Base-by-base conservation (phyloP, 2,113 vertebrate genomes). In the Dermatemys mawii region DNA sequence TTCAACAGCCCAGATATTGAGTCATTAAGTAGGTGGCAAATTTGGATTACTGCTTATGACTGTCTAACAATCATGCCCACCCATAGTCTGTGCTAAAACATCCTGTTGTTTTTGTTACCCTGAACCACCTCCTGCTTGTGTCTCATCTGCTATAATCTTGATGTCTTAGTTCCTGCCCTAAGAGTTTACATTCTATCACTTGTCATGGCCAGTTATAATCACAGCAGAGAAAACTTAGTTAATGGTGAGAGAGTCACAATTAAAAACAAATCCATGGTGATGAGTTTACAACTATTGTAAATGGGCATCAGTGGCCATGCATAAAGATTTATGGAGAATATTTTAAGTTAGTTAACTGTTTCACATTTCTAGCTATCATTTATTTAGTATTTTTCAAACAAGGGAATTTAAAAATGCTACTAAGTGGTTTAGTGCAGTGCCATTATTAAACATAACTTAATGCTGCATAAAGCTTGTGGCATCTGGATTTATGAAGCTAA, bases 301-400 rank as follows among this genome's bases (percentile, higher is more conserved):
- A 5, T 83, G 41, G 51, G 19, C 57, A 63, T 11, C 55, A 53
- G 22, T 2, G 3, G 49, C 51, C 84, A n/a, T 41, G 82, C 32
- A 80, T 84, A 94, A 85, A 38, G 73, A 8, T 92, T 97, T 90
- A 90, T 54, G 81, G 73, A 94, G 83, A 93, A 73, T 26, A 83
- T 91, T 50, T 88, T 80, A 88, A 86, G 41, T 87, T 92, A 94
- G 87, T 53, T 81, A 90, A 57, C 32, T 90, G 60, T 70, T 94
- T 93, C 83, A 92, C n/a, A 73, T 89, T 94, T 85, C 44, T 44
- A 60, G 29, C 49, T 81, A 50, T 90, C 95, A 80, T 92, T 94
- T 87, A 90, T 60, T 46, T 84, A 83, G 76, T 78, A n/a, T 21
- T 84, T 73, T 90, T 94, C 90, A 92, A 94, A 83, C 10, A 88